Conservation (phyloP, 1,140 invertebrate species). For the Protaetia brevitarsis region DNA sequence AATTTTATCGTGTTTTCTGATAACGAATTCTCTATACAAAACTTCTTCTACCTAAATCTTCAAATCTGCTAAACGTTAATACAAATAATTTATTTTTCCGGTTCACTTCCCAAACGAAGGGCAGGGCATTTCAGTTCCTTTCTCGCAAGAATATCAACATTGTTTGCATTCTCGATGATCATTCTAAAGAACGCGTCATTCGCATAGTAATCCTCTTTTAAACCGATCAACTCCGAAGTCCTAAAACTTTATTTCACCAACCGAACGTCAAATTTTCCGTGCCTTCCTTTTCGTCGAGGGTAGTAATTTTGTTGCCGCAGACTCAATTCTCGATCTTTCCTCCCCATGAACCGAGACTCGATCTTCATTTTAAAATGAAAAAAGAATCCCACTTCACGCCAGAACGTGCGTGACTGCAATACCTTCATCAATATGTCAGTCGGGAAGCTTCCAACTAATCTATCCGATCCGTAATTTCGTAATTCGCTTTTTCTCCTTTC, state of each 20-base stretch:
- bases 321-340: not conserved
- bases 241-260: conserved; percentile 1
- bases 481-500: not conserved
- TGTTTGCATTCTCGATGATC: too few species aligned
- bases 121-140: too few species aligned
- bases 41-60: too few species aligned
- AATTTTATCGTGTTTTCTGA: too few species aligned
- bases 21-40: too few species aligned
- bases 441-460: not conserved
- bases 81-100: too few species aligned
- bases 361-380: conserved; percentile 8
- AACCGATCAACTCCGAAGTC: not conserved
- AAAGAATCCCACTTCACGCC: not conserved
- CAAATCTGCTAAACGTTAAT: too few species aligned
- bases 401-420: conserved; percentile 3
- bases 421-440: conserved; percentile 8
- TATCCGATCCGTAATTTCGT: not conserved
- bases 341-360: not conserved
- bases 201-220: not conserved
- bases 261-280: not conserved
- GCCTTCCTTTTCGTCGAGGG: not conserved
- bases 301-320: not conserved
- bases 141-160: too few species aligned
- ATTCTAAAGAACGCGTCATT: not conserved
- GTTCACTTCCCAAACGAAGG: too few species aligned